Evolutionary conservation across 1,140 invertebrate genomes (phyloP).

Genomic region (Cyphomyrmex costatus): DNA sequence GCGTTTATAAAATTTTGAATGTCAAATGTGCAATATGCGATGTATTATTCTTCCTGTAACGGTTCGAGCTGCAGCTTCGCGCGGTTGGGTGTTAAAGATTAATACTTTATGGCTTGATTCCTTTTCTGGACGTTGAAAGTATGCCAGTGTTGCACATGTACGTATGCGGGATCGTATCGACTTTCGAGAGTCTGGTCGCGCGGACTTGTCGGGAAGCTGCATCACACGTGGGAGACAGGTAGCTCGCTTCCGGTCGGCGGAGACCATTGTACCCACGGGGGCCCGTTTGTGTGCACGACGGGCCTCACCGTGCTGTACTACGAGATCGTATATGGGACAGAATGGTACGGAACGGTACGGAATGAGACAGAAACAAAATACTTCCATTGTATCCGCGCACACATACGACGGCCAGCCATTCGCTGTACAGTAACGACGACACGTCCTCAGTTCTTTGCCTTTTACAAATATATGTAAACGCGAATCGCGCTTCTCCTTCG

Average conservation of each 20-base stretch:
- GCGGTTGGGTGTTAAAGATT: not conserved
- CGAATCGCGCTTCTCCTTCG: slow-evolving; percentile 24
- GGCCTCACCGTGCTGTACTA: slow-evolving; percentile 36
- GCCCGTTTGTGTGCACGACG: slow-evolving; percentile 30
- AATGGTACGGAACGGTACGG: slow-evolving; percentile 27
- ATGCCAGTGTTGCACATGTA: slow-evolving; percentile 18
- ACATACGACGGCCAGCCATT: not conserved
- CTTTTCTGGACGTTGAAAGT: not conserved
- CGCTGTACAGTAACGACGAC: not conserved
- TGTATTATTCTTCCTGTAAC: not conserved
- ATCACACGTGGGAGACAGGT: slow-evolving; percentile 84
- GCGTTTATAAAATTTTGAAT: not conserved
- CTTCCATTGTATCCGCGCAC: slow-evolving; percentile 25
- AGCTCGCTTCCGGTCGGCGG: slow-evolving; percentile 83
- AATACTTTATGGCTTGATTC: not conserved
- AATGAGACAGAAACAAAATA: slow-evolving; percentile 46
- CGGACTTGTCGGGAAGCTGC: slow-evolving; percentile 67
- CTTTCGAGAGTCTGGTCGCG: slow-evolving; percentile 49
- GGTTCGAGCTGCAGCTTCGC: not conserved
- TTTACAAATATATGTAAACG: slow-evolving; percentile 54
- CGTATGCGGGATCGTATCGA: slow-evolving; percentile 43
- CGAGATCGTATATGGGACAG: slow-evolving; percentile 60
- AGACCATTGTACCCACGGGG: slow-evolving; percentile 70
- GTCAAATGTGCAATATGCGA: not conserved
- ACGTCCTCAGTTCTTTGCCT: not conserved